Conservation (phyloP, 2,888 invertebrate genomes). For the Schizaphis graminum region DNA sequence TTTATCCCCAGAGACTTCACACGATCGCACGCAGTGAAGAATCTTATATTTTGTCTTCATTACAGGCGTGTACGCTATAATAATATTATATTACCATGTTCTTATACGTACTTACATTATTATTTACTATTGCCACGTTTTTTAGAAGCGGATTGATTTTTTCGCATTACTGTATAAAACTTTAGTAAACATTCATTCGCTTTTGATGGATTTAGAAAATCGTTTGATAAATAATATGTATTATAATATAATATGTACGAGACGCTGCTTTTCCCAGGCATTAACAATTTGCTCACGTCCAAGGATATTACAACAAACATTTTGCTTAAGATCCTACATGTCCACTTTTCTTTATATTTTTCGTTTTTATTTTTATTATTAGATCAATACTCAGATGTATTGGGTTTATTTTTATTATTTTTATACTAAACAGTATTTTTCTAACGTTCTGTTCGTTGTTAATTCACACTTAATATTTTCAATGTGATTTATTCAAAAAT, state of each 20-base stretch:
- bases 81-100: not conserved
- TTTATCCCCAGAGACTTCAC: not conserved
- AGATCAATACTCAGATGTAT: not conserved
- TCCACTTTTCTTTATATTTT: not conserved
- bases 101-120: not conserved
- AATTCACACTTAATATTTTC: not conserved
- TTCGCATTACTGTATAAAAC: not conserved
- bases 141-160: not conserved
- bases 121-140: not conserved
- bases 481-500: not conserved
- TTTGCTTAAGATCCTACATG: not conserved
- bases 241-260: not conserved
- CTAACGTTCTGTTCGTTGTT: not conserved
- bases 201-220: not conserved
- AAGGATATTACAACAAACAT: not conserved
- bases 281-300: conserved; percentile 5
- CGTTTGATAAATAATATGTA: conserved; percentile 12
- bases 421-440: not conserved
- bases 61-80: not conserved
- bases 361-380: not conserved
- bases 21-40: not conserved
- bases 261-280: not conserved
- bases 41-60: not conserved
- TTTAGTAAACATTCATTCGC: not conserved
- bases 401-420: not conserved